These are phyloP conservation scores for Frankliniella intonsa DNA, from an alignment of 2,888 invertebrate species.

Conservation along the genomic window DNA sequence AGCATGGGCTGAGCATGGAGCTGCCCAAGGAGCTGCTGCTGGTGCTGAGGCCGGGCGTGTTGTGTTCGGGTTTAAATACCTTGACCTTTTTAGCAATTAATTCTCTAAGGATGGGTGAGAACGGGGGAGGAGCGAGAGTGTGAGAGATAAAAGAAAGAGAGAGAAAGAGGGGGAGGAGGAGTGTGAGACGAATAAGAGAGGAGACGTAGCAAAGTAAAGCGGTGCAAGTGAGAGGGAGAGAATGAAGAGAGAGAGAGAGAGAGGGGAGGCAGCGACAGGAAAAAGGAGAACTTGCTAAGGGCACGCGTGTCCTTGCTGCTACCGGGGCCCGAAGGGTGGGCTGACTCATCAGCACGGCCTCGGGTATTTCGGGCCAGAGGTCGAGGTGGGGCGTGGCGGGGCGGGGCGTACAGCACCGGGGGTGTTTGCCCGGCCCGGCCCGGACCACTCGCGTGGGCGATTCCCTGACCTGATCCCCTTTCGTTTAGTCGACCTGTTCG, in stretches of 20 bases:
- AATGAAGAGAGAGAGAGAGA: neutral
- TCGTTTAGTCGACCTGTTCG: too few relatives aligned
- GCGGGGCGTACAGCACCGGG: too few relatives aligned
- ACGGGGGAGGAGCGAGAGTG: neutral
- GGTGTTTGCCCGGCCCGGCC: too few relatives aligned
- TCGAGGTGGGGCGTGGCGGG: too few relatives aligned
- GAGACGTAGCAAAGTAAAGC: neutral
- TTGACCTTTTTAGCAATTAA: slow-evolving; percentile 27
- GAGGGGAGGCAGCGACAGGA: neutral
- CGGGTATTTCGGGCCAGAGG: too few relatives aligned
- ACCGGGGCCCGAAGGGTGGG: too few relatives aligned
- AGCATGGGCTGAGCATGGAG: neutral
- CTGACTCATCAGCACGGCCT: too few relatives aligned
- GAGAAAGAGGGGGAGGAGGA: neutral
- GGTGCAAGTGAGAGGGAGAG: neutral
- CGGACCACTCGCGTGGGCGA: too few relatives aligned
- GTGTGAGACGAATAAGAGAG: neutral
- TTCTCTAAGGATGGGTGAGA: neutral
- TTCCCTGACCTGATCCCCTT: too few relatives aligned
- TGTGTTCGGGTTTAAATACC: slow-evolving; percentile 24
- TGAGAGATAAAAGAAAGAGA: neutral
- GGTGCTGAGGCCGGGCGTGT: neutral
- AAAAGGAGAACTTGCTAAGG: neutral
- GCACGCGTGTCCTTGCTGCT: neutral
- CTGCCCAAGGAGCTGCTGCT: neutral